Evolutionary conservation across 2,113 vertebrate genomes (phyloP), one percentile per base, ranked within the genome.

Genomic region (Myrmecophaga tridactyla): DNA sequence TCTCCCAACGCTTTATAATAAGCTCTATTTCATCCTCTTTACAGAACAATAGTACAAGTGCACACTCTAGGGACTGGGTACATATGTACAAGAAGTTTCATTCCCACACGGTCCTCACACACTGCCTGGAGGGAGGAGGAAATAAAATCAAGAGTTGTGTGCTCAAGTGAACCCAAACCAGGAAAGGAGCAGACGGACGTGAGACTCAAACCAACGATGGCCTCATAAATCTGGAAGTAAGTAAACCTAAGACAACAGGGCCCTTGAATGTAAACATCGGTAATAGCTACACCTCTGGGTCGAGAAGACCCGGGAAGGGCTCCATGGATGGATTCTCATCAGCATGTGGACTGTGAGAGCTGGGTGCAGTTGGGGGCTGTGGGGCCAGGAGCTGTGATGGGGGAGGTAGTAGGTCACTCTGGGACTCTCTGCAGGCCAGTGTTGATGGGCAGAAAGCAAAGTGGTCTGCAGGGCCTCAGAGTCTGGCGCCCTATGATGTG

Each of bases 231-330:
- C 67, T 62, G 81, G 84, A 73, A 56, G 95, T 95, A 80, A 89
- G 46, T 10, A 76, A 58, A 65, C 69, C 31, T 34, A 31, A 70
- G 89, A 67, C 69, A 94, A 97, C 94, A 81, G n/a, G 96, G 97
- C 97, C 97, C 97, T 95, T 97, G 97, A 96, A 96, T 98, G 98
- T 98, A 98, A 98, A 98, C 98, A 98, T 93, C 92, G 87, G 97
- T 94, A 89, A 96, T 94, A 97, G 96, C 97, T 95, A 97, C 95
- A 94, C 93, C 84, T 20, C 78, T 43, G 90, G 93, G 83, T 86
- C 29, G 4, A 63, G 92, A n/a, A 70, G 86, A 18, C 81, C 97
- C 92, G 39, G 63, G 94, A 93, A 90, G 92, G 97, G 95, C 97
- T 96, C 56, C 2, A 63, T 58, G 97, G 86, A 39, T 83, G 75